These are phyloP conservation scores for Lydus trimaculatus DNA, from an alignment of 2,888 invertebrate genomes.

Conservation along the genomic window DNA sequence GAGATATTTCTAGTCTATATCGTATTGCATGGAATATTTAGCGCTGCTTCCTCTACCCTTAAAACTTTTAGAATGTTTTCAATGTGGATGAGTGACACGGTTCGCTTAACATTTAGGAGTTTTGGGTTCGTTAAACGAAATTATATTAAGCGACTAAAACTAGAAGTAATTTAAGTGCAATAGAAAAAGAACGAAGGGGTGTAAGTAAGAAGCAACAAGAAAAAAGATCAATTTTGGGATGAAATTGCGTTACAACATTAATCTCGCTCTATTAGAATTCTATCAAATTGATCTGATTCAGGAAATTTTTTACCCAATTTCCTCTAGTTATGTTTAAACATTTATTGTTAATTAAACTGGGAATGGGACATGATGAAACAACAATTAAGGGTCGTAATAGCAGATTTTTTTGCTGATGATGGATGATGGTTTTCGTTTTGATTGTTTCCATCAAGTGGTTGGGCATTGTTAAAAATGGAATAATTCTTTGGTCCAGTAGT, in stretches of 20 bases:
- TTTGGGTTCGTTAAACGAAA: conserved; percentile 35
- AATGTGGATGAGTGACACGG: conserved; percentile 45
- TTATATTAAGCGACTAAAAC: conserved; percentile 27
- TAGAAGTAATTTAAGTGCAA: conserved; percentile 22
- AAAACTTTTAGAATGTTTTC: conserved; percentile 44
- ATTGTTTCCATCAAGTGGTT: conserved; percentile 13
- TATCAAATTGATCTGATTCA: conserved; percentile 12
- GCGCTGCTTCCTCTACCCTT: conserved; percentile 31
- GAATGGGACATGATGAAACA: neutral
- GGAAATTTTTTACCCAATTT: neutral
- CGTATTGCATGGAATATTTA: conserved; percentile 48
- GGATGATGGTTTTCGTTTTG: neutral
- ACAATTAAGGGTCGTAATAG: neutral
- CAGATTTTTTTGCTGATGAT: conserved; percentile 10
- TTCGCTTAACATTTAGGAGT: conserved; percentile 44
- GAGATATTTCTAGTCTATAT: conserved; percentile 33
- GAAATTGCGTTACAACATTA: neutral
- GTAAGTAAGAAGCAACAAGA: neutral
- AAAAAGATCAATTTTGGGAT: conserved; percentile 14
- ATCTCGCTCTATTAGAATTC: conserved; percentile 14
- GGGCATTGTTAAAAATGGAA: conserved; percentile 25
- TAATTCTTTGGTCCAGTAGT: conserved; percentile 52
- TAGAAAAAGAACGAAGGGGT: conserved; percentile 8
- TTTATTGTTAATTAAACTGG: neutral
- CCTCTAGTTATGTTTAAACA: neutral